Base-by-base conservation (phyloP, 1,140 invertebrate species). In the Hycleus phaleratus region DNA sequence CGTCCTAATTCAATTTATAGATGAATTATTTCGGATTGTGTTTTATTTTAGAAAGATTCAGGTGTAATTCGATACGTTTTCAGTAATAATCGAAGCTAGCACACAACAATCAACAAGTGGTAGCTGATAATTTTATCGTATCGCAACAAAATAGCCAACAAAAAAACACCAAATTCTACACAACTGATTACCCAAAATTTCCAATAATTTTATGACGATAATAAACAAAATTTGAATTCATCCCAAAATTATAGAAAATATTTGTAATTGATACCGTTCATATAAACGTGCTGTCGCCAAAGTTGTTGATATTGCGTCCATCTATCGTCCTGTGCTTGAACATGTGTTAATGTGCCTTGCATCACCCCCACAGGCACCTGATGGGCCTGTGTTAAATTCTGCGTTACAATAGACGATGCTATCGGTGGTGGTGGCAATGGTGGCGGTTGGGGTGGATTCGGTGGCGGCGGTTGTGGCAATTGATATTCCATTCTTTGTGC, bases 201-300 rank as follows among this genome's bases (percentile, higher is more conserved):
- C 7, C 32, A 32, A 32, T 18, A 18, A 18, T 18, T 18, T 18
- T 18, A 18, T 18, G 18, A 32, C 4, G 32, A 32, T 32, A 32
- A 32, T 32, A 32, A 7, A 32, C 1, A 32, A 32, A 32, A 32
- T 32, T 32, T 11, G 9, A 48, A 4, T 48, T 48, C 3, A 48
- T 11, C 25, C 24, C 12, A 48, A 48, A 48, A 10, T 3, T 26
- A n/a, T 18, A 48, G 9, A 48, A 48, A 48, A n/a, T 11, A 46
- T 32, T 42, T 42, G 40, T 3, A 32, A 32, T 32, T 75, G 76
- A 74, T 79, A 81, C 79, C 79, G 70, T 81, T 81, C 70, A 80
- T 78, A 67, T 80, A 81, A 64, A 81, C 78, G 69, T 81, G 79
- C 66, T 81, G 79, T 61, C 79, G 78, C 79, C 79, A 81, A 60